Evolutionary conservation across 2,113 vertebrate species (phyloP).

Genomic region (Gopherus flavomarginatus): DNA sequence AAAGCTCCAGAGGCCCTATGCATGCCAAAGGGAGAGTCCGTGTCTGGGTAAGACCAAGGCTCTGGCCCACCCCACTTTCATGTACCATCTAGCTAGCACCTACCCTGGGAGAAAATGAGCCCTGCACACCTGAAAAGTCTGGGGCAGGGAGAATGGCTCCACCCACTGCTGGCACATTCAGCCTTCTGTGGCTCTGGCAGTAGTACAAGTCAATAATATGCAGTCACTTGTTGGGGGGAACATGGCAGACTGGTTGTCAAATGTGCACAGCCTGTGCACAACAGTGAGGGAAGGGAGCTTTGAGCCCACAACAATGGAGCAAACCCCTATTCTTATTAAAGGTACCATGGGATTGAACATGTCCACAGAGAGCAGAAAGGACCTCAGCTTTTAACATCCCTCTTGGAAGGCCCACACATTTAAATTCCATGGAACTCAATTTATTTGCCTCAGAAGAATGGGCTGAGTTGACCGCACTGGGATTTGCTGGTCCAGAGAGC

Average conservation of each 20-base stretch:
- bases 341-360: neutral
- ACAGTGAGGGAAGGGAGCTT: neutral
- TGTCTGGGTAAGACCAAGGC: neutral
- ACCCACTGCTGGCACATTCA: neutral
- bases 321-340: neutral
- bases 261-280: neutral
- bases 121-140: neutral
- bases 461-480: neutral
- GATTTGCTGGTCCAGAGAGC: neutral
- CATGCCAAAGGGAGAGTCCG: neutral
- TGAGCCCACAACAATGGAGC: neutral
- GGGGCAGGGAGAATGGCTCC: neutral
- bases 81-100: neutral
- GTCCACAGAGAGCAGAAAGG: neutral
- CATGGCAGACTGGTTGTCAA: neutral
- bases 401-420: neutral
- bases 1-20: neutral
- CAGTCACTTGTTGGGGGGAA: too few relatives aligned
- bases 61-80: neutral
- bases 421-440: neutral
- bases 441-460: neutral
- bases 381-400: neutral
- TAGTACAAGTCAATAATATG: neutral
- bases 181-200: accelerated
- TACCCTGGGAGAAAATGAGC: neutral